Evolutionary conservation across 92 coral and sea anemone genomes (phyloP), one percentile per base, ranked within the genome.

Genomic region (Virgularia gustaviana): DNA sequence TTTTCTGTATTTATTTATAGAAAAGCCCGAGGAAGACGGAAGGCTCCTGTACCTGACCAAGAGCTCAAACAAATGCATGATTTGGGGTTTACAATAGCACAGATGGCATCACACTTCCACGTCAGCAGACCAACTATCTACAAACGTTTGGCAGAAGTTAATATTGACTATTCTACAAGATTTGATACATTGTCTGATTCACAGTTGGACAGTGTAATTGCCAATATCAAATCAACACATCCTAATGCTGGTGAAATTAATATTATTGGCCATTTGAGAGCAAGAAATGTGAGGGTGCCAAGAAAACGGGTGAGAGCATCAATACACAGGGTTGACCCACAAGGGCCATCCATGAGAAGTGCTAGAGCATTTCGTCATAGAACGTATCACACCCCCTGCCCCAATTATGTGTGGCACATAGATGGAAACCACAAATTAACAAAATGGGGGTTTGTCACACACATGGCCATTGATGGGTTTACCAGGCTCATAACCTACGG

Each of bases 381-480:
- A 47, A 15, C 22, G 6, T 47, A 47, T 47, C 20, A 47, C 20
- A 47, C 55, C 6, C 55, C 55, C 22, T 47, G 55, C 18, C 55
- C 55, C 6, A 47, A 47, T 47, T 47, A 47, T 47, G 55, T 47
- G 6, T 47, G 55, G 18, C 55, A 47, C 45, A n/a, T n/a, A n/a
- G n/a, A n/a, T n/a, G n/a, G n/a, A n/a, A n/a, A n/a, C n/a, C n/a
- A n/a, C n/a, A n/a, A n/a, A n/a, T n/a, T n/a, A n/a, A n/a, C n/a
- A n/a, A n/a, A n/a, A n/a, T 55, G 62, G 62, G 32, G 62, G 33
- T 27, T 55, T 55, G 66, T 60, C 8, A 22, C 36, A 12, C 66
- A 60, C 36, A 28, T n/a, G 11, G 49, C 15, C 31, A 63, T 63
- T n/a, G 70, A 36, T 63, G 70, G 70, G 30, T 63, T 63, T 63